Base-by-base conservation (phyloP, 2,888 invertebrate genomes). In the Drosophila borborema region DNA sequence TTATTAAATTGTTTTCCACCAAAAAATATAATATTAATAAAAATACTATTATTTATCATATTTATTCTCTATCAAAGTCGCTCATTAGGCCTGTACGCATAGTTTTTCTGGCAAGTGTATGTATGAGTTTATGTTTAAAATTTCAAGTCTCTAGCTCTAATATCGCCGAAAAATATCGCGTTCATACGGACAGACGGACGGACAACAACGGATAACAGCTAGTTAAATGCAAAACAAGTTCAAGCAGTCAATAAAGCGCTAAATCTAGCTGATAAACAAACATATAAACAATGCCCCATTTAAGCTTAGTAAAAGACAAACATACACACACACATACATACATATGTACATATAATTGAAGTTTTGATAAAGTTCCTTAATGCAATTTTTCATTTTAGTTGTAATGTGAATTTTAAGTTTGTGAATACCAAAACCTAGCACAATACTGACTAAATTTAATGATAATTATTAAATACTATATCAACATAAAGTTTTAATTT, bases 311-410 rank as follows among this genome's bases (percentile, higher is more conserved):
- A 74, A 28, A 65, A 28, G 9, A 77, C 48, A 45, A n/a, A 61
- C 36, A 67, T n/a, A 72, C n/a, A 56, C 4, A 82, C 54, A 72
- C 28, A 69, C 23, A 72, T 23, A 41, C 8, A 60, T 46, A 80
- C 58, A 41, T 8, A n/a, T n/a, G n/a, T n/a, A 66, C 51, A 63
- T 28, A 74, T 82, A 73, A 77, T 81, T 59, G 64, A 87, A 68
- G 77, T 89, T 89, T 87, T 82, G 84, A 85, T 89, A 82, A 84
- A 87, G 84, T 84, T 84, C 84, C 84, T 84, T 69, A 72, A 84
- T 72, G 65, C 73, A 53, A 31, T 31, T 12, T 49, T 28, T 12
- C 12, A 51, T 14, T 80, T 80, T 70, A 75, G 76, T 80, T 80
- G 12, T 69, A 80, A 54, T 40, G 64, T 71, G 77, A 80, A 64